Evolutionary conservation across 2,797 vertebrate species (phyloP).

Genomic region (Sibirionetta formosa): DNA sequence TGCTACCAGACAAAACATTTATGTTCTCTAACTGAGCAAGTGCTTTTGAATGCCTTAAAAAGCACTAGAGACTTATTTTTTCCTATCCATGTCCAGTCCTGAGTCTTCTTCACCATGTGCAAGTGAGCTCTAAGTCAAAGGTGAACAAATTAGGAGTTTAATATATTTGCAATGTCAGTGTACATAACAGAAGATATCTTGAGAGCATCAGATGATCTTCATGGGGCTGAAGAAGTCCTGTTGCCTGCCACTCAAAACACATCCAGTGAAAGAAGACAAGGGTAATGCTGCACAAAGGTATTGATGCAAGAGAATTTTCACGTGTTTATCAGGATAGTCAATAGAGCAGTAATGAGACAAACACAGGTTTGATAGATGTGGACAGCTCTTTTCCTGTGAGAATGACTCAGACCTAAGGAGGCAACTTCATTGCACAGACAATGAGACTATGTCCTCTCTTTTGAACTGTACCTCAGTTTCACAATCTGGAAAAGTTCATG

Average conservation of each 20-base stretch:
- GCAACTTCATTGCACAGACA: background rate
- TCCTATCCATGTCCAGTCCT: background rate
- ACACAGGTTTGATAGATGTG: background rate
- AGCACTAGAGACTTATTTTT: background rate
- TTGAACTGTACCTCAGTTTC: background rate
- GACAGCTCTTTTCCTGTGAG: background rate
- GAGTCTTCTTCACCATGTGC: background rate
- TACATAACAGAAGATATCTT: background rate
- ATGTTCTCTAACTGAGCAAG: background rate
- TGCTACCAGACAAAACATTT: background rate
- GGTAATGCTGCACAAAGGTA: background rate
- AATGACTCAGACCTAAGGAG: background rate
- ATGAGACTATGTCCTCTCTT: background rate
- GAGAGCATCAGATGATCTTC: background rate
- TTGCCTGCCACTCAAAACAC: background rate
- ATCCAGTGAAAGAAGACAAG: background rate
- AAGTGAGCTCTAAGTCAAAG: background rate
- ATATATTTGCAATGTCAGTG: background rate
- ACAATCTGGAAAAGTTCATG: background rate
- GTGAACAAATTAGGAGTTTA: background rate
- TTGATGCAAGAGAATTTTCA: background rate
- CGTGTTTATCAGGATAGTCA: background rate
- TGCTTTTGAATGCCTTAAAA: background rate
- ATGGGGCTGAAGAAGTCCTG: background rate
- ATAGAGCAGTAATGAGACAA: background rate